phyloP scores from a whole-genome alignment of 2,113 vertebrate species.

The Mesitornis unicolor region DNA sequence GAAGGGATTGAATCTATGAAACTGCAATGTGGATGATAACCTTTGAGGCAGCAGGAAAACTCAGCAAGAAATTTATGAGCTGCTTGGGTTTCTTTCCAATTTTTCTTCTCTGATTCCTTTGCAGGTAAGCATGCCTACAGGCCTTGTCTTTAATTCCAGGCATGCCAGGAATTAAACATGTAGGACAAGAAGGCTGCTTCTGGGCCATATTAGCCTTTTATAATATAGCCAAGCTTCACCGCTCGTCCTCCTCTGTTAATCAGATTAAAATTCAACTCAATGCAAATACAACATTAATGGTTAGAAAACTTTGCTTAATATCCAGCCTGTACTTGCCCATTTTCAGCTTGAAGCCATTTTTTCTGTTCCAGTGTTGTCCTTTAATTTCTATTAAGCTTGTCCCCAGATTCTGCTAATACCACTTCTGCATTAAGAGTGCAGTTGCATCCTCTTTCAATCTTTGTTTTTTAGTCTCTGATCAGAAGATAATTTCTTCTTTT shows the following conservation, averaged over 20 bases:
- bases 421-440: background rate
- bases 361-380: background rate
- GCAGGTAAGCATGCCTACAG: background rate
- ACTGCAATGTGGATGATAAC: fast-evolving
- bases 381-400: slow-evolving; percentile 21
- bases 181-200: background rate
- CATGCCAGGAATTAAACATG: background rate
- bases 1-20: background rate
- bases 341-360: background rate
- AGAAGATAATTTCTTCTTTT: background rate
- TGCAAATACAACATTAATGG: background rate
- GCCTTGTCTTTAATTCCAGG: background rate
- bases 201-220: background rate
- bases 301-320: background rate
- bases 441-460: background rate
- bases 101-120: background rate
- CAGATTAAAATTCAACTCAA: background rate
- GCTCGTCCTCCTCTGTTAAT: background rate
- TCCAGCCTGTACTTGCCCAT: background rate
- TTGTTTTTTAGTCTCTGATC: background rate
- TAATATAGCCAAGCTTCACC: background rate
- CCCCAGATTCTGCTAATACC: background rate
- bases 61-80: background rate
- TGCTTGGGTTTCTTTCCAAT: background rate
- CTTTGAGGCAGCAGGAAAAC: background rate